Conservation (phyloP, 2,888 invertebrate species). For the Diarsia dahlii region DNA sequence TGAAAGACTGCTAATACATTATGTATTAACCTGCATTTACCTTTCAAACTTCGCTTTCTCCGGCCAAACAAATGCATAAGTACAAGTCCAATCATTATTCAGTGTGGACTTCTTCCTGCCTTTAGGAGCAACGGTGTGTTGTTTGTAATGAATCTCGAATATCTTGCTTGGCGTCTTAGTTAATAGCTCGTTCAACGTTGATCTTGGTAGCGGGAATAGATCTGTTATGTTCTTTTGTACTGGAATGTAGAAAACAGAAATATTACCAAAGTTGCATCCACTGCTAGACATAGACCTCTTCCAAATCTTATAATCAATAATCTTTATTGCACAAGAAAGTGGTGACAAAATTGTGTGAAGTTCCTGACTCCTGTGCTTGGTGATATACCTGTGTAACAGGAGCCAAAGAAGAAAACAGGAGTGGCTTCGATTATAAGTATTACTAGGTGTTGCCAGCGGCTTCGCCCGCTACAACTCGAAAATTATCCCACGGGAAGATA, state of each 20-base stretch:
- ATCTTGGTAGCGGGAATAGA: constrained; percentile 87
- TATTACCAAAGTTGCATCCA: background rate
- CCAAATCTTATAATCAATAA: too few species aligned
- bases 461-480: too few species aligned
- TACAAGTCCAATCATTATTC: constrained; percentile 88
- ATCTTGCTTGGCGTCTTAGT: constrained; percentile 84
- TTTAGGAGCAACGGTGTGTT: constrained; percentile 75
- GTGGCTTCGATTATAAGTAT: too few species aligned
- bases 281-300: too few species aligned
- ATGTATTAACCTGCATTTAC: constrained; percentile 61
- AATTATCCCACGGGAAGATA: too few species aligned
- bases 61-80: constrained; percentile 91
- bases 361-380: too few species aligned
- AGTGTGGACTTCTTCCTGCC: constrained; percentile 77
- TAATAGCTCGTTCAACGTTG: constrained; percentile 86
- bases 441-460: too few species aligned
- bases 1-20: background rate
- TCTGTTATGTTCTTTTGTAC: constrained; percentile 76
- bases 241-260: constrained; percentile 58
- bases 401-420: too few species aligned
- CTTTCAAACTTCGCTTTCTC: constrained; percentile 88
- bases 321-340: too few species aligned
- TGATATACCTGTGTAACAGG: too few species aligned
- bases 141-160: constrained; percentile 81
- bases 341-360: too few species aligned